A percentile compares a stretch with the other conserved stretches of the same genome.
phyloP scores from a whole-genome alignment of 2,888 invertebrate genomes.

The Ophioninae sp. region DNA sequence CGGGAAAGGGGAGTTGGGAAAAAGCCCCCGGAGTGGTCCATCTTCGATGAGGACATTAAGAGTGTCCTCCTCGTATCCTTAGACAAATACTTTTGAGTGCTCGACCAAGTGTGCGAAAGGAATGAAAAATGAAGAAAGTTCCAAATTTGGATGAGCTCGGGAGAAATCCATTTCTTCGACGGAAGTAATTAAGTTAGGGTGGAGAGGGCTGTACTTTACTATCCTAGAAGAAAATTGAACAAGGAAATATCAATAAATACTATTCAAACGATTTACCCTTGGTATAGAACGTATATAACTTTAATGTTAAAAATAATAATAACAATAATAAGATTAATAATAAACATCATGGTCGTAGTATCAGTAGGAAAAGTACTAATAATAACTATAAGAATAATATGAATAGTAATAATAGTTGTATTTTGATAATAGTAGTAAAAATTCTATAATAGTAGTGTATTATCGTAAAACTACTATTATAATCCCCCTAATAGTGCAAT shows the following conservation, averaged over 20 bases:
- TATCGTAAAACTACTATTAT: no score
- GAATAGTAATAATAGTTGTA: no score
- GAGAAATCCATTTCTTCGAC: background rate
- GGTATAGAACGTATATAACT: background rate
- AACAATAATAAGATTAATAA: no score
- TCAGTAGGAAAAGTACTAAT: no score
- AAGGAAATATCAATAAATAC: background rate
- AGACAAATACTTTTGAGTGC: constrained; percentile 4
- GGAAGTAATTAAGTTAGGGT: background rate
- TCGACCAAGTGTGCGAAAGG: background rate
- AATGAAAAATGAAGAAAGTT: background rate
- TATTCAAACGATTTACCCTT: background rate
- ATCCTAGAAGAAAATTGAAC: background rate
- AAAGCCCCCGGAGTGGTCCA: constrained; percentile 32
- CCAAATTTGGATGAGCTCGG: background rate
- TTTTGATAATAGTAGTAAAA: no score
- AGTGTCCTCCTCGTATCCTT: constrained; percentile 2
- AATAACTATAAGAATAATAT: no score
- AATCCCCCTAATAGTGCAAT: no score
- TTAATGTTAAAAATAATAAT: background rate
- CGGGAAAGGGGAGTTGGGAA: constrained; percentile 23
- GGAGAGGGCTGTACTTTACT: background rate
- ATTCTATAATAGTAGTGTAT: no score
- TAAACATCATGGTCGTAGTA: no score
- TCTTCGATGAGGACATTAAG: constrained; percentile 17